These are phyloP conservation scores for Erethizon dorsatum DNA, from an alignment of 2,797 vertebrate genomes.

Conservation along the genomic window DNA sequence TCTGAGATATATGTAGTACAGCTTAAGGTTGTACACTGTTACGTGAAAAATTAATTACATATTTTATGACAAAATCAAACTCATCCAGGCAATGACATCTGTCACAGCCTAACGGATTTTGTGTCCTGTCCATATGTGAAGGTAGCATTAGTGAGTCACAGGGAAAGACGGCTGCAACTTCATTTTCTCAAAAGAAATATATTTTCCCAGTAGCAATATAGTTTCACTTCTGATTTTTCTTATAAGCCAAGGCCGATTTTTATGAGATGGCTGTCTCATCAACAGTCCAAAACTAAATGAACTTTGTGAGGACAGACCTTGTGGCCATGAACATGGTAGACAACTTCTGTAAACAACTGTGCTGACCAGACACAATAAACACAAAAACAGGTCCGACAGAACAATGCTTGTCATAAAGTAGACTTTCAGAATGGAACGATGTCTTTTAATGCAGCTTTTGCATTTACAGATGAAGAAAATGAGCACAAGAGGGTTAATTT, in stretches of 20 bases:
- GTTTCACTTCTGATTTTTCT: conserved; percentile 38
- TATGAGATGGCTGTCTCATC: neutral
- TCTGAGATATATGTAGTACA: neutral
- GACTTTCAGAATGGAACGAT: neutral
- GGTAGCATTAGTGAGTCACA: neutral
- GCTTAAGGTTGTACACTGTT: neutral
- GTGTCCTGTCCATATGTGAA: neutral
- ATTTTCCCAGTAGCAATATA: neutral
- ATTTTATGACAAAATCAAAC: conserved; percentile 46
- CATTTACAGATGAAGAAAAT: conserved; percentile 18
- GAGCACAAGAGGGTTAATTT: neutral
- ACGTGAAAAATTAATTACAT: conserved; percentile 11
- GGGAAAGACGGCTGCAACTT: neutral
- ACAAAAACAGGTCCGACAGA: neutral
- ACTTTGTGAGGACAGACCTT: neutral
- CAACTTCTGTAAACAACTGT: neutral
- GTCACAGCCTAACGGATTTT: neutral
- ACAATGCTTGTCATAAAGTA: neutral
- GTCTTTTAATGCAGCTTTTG: neutral
- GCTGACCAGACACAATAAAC: neutral
- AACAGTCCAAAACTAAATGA: neutral
- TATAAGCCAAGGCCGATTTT: neutral
- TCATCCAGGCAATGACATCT: neutral
- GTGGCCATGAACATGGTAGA: neutral
- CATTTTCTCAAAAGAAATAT: conserved; percentile 20